Conservation (phyloP, 1,140 invertebrate species). For the Chelonus insularis region DNA sequence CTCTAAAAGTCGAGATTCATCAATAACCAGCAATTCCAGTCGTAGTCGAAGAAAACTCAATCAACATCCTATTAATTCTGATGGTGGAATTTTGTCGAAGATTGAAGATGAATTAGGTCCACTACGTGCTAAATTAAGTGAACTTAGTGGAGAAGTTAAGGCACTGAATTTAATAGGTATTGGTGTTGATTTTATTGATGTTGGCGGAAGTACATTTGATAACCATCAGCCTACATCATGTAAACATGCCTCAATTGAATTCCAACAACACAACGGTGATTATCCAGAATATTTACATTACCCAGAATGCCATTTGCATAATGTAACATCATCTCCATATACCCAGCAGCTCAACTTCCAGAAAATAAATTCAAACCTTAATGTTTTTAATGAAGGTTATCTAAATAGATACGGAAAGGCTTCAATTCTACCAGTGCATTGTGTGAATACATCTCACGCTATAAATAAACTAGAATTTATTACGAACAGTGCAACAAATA, state of each 20-base stretch:
- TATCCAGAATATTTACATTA: not conserved
- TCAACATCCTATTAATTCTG: constrained; percentile 2
- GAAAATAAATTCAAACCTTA: not conserved
- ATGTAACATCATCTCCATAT: not conserved
- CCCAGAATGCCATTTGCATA: not conserved
- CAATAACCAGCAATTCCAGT: not conserved
- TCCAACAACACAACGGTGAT: too few species aligned
- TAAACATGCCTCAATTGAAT: too few species aligned
- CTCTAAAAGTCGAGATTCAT: not conserved
- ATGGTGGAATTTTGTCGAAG: constrained; percentile 30
- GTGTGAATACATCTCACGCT: not conserved
- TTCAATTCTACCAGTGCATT: too few species aligned
- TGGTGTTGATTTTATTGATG: constrained; percentile 1
- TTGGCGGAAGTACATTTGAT: not conserved
- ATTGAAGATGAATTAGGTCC: constrained; percentile 38
- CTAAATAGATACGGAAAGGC: not conserved
- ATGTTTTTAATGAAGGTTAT: not conserved
- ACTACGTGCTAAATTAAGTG: constrained; percentile 31
- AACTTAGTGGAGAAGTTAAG: constrained; percentile 32
- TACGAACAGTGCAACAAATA: not conserved
- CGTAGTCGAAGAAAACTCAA: not conserved
- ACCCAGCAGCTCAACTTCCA: not conserved
- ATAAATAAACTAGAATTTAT: not conserved
- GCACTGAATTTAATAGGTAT: constrained; percentile 28
- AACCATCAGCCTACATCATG: not conserved